Percentiles rank a stretch among this genome's conserved stretches.
Conservation (phyloP, 2,113 vertebrate species). For the Carassius carassius region DNA sequence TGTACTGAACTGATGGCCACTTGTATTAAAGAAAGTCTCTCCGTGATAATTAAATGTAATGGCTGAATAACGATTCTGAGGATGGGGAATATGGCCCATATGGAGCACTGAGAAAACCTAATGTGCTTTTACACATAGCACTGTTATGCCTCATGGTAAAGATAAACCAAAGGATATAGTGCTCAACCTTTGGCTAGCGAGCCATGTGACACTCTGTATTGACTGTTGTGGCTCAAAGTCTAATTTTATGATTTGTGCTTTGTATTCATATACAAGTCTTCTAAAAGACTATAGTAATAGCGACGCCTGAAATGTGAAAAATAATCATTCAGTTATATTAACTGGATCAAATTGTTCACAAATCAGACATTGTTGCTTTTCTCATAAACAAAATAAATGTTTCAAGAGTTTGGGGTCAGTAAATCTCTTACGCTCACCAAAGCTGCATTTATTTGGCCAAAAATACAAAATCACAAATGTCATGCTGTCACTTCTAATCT, state of each 20-base stretch:
- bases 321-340: not conserved
- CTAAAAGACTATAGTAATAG: not conserved
- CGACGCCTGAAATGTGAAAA: not conserved
- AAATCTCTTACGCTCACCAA: too few relatives aligned
- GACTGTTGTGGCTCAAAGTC: too few relatives aligned
- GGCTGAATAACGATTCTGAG: constrained; percentile 28
- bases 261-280: not conserved
- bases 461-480: too few relatives aligned
- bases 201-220: too few relatives aligned
- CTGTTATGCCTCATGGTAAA: not conserved
- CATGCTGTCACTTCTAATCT: not conserved
- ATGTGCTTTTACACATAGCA: constrained; percentile 17
- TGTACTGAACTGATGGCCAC: constrained; percentile 71
- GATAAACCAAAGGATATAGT: not conserved
- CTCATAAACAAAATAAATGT: not conserved
- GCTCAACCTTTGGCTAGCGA: not conserved
- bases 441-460: too few relatives aligned
- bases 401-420: not conserved
- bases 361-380: not conserved
- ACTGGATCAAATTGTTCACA: not conserved
- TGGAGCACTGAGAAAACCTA: constrained; percentile 46
- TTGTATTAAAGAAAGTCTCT: constrained; percentile 68
- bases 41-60: constrained; percentile 72
- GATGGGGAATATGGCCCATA: constrained; percentile 61
- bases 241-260: not conserved